Percentiles rank a stretch among this genome's conserved stretches.
Conservation (phyloP, 92 coral and sea anemone species). For the Umimayanthus chanpuru region DNA sequence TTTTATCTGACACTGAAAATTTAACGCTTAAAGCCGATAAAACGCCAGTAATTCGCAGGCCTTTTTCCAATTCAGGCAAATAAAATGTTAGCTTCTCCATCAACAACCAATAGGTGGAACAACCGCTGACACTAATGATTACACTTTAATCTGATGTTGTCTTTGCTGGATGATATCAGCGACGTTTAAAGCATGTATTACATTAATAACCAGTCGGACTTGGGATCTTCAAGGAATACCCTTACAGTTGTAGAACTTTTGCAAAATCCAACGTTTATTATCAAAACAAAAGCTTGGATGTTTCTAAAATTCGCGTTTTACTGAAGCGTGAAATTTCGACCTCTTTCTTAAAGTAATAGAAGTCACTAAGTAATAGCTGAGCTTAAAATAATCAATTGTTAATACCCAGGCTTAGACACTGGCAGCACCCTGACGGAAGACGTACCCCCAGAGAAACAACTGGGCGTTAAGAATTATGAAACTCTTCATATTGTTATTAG, state of each 20-base stretch:
- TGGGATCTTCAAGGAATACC: not conserved
- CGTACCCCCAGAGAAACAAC: not conserved
- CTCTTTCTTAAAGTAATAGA: not conserved
- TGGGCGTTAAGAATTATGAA: not conserved
- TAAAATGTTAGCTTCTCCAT: not conserved
- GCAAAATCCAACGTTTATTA: not conserved
- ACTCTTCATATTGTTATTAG: not conserved
- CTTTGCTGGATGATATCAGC: not conserved
- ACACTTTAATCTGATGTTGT: not conserved
- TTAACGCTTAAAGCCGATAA: not conserved
- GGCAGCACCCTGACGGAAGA: not conserved
- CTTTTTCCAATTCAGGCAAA: too few species aligned
- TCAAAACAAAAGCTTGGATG: not conserved
- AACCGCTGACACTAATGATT: not conserved
- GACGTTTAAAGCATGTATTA: not conserved
- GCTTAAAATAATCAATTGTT: not conserved
- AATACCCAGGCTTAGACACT: not conserved
- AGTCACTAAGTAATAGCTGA: not conserved
- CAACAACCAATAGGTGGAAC: not conserved
- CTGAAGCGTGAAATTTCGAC: not conserved
- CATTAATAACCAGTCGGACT: conserved; percentile 13
- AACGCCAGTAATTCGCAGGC: not conserved
- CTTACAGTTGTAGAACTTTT: not conserved
- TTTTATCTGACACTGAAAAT: not conserved
- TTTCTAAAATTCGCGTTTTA: not conserved